Evolutionary conservation across 1,140 invertebrate species (phyloP).

Genomic region (Nasonia giraulti): DNA sequence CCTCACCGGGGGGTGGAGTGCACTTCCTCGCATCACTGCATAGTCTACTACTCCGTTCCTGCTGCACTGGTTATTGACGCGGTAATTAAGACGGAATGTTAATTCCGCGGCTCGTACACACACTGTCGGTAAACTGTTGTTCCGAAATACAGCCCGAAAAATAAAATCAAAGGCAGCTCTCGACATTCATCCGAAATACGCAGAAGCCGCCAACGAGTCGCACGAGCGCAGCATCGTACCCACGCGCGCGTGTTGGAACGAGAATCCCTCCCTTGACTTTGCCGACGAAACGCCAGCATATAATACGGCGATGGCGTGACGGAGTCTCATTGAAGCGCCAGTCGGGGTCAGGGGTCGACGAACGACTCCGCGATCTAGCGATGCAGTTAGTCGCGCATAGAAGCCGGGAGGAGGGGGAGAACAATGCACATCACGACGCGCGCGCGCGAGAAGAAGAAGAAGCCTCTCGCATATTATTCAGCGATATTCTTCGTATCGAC

Average conservation of each 20-base stretch:
- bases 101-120: too few species aligned
- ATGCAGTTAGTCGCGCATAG: too few species aligned
- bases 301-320: constrained; percentile 42
- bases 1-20: too few species aligned
- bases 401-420: background rate
- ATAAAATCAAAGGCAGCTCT: background rate
- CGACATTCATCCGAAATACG: background rate
- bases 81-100: background rate
- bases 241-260: background rate
- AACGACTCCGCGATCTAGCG: background rate
- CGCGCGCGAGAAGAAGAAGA: background rate
- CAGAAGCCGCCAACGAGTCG: background rate
- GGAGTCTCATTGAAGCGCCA: background rate
- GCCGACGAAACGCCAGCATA: background rate
- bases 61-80: background rate
- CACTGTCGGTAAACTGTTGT: too few species aligned
- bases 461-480: background rate
- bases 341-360: constrained; percentile 27
- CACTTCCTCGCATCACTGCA: too few species aligned
- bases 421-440: background rate
- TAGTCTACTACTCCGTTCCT: background rate
- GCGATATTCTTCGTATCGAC: background rate
- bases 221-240: background rate
- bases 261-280: background rate
- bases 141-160: too few species aligned